Base-by-base conservation (phyloP, 1,140 invertebrate genomes). In the Zaprionus davidi region DNA sequence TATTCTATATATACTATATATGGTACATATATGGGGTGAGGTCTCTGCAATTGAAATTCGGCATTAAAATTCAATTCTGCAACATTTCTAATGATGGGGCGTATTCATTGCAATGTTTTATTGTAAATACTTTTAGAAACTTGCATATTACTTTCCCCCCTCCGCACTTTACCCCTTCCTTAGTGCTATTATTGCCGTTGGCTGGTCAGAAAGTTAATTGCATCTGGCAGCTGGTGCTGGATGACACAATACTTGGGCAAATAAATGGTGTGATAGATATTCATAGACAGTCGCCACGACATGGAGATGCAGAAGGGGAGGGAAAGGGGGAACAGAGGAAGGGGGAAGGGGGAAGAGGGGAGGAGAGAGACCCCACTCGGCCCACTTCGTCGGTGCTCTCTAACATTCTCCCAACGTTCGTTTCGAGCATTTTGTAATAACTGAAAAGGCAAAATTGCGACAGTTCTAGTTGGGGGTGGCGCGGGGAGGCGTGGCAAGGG, bases 381-480 rank as follows among this genome's bases (percentile, higher is more conserved):
- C 22, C 41, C 58, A 57, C 38, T 22, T 44, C 49, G 24, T 22
- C 31, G 57, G 24, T 56, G n/a, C 41, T 11, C 26, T n/a, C 36
- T 22, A n/a, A 75, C 34, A n/a, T 51, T 57, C 46, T 64, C 44
- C 24, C 49, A n/a, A 62, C 68, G 55, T 57, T 55, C 36, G 41
- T 34, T 68, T 53, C 58, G 41, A 79, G 80, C 84, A 88, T 84
- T 84, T 88, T 81, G 84, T 76, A 84, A 90, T 88, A 83, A 75
- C 76, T 85, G 46, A 55, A 76, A 67, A 86, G 76, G 76, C 71
- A 68, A 87, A 87, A 87, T 88, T 87, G 83, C 81, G 83, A 87
- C 83, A 87, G 66, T 88, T 86, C 77, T 71, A 24, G 64, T 6
- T 64, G 41, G 60, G 34, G 26, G 36, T 22, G 38, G 5, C 41